Evolutionary conservation across 1,140 invertebrate genomes (phyloP).

Genomic region (Drosophila sp.): DNA sequence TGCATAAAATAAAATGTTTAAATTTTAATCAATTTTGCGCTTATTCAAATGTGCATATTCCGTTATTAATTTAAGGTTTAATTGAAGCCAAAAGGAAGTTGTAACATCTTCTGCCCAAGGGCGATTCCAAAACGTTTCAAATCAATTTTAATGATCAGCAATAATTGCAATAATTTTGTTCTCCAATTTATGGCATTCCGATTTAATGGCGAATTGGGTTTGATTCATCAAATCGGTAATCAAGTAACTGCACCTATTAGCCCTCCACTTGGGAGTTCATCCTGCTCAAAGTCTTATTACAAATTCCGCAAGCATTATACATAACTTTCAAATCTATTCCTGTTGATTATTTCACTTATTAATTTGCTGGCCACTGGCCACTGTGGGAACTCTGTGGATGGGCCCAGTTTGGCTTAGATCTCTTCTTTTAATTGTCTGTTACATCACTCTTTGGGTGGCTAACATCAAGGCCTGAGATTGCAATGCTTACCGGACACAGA

Average conservation of each 20-base stretch:
- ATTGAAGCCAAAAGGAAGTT: no score
- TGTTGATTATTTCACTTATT: background rate
- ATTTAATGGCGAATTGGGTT: background rate
- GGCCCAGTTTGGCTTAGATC: background rate
- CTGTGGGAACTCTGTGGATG: background rate
- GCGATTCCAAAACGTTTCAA: background rate
- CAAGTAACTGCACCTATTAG: background rate
- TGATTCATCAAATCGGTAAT: background rate
- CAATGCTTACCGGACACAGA: conserved; percentile 9
- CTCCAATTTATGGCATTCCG: background rate
- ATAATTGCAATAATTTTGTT: background rate
- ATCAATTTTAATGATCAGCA: background rate
- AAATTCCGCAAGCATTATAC: background rate
- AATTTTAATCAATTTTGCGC: no score
- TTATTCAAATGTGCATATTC: no score
- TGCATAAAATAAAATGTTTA: no score
- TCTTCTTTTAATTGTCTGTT: conserved; percentile 19
- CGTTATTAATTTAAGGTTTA: no score
- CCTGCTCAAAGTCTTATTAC: background rate
- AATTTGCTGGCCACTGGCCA: background rate
- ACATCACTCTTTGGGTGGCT: conserved; percentile 21
- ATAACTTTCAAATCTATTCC: background rate
- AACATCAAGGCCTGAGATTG: conserved; percentile 12
- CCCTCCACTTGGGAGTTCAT: background rate
- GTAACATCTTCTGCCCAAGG: no score